A percentile compares a stretch with the other conserved stretches of the same genome.
phyloP scores from a whole-genome alignment of 2,888 invertebrate species.

The Caenorhabditis imperialis region DNA sequence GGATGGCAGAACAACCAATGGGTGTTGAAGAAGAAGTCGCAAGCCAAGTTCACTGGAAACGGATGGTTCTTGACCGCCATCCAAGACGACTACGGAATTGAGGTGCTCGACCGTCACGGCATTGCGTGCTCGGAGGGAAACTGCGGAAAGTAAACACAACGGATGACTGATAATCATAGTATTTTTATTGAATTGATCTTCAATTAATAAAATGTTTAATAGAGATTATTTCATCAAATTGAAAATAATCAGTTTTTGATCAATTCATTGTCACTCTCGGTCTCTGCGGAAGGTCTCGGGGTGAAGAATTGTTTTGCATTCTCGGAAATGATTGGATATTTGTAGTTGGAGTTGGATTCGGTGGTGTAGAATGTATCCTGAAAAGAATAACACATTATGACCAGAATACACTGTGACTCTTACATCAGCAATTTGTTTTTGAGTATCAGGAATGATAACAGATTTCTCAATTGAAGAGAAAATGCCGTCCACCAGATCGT shows the following conservation, averaged over 20 bases:
- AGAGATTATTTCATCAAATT: neutral
- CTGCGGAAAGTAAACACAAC: slow-evolving; percentile 57
- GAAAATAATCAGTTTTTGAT: neutral
- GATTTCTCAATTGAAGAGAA: slow-evolving; percentile 27
- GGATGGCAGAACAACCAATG: slow-evolving; percentile 55
- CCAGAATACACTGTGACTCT: too few relatives aligned
- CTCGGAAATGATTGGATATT: slow-evolving; percentile 19
- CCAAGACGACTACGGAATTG: slow-evolving; percentile 45
- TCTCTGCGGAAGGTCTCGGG: slow-evolving; percentile 27
- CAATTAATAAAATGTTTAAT: neutral
- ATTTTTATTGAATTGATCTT: too few relatives aligned
- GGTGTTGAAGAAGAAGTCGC: slow-evolving; percentile 59
- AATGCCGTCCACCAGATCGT: slow-evolving; percentile 37
- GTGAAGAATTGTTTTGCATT: slow-evolving; percentile 45
- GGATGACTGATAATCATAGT: slow-evolving; percentile 19
- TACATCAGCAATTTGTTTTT: slow-evolving; percentile 6
- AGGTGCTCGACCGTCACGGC: slow-evolving; percentile 59
- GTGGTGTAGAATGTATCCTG: slow-evolving; percentile 26
- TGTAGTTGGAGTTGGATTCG: slow-evolving; percentile 4
- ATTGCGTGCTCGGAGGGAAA: slow-evolving; percentile 62
- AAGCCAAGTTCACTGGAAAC: slow-evolving; percentile 61
- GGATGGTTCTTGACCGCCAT: slow-evolving; percentile 57
- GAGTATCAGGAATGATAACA: neutral
- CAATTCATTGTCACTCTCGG: neutral
- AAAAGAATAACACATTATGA: neutral